Evolutionary conservation across 2,888 invertebrate species (phyloP), one percentile per base, ranked within the genome.

Genomic region (Xylota sylvarum): DNA sequence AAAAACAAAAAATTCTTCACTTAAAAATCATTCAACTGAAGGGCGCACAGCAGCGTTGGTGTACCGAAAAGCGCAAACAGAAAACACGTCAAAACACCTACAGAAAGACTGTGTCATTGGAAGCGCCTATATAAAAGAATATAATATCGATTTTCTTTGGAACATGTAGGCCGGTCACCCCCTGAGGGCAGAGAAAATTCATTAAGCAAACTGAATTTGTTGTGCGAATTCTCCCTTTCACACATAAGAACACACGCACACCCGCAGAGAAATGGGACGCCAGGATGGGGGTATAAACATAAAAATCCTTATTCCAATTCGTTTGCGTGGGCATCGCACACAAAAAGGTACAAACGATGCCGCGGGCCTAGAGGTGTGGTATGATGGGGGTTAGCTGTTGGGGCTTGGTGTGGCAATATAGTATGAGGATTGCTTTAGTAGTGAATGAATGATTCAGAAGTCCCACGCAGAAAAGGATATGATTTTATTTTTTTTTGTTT

Each of bases 381-480:
- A 35, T 62, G 52, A 52, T n/a, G n/a, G n/a, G n/a, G n/a, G n/a
- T n/a, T n/a, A 40, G 50, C 52, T 40, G 32, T 23, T 40, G 32
- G 65, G 65, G 43, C 64, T 55, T 50, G 37, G 37, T 19, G 19
- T 19, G n/a, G 19, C 52, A 7, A 65, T 23, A 19, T 2, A 65
- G 32, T 17, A 62, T 7, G 30, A 19, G 30, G 56, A 30, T 69
- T 40, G 37, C 55, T 64, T 74, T 69, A 40, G 56, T 76, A 60
- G 52, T 76, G 70, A 77, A 80, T 85, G 85, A 80, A 85, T 85
- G 85, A 76, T 64, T 70, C 72, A 79, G 27, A 35, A 60, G 19
- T 64, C 85, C 85, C 80, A 85, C 85, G 85, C 85, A 65, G 55
- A 74, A 37, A 77, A 50, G 69, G 60, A 81, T 76, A 69, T 69